Base-by-base conservation (phyloP, 2,113 vertebrate species). In the Macquaria australasica region DNA sequence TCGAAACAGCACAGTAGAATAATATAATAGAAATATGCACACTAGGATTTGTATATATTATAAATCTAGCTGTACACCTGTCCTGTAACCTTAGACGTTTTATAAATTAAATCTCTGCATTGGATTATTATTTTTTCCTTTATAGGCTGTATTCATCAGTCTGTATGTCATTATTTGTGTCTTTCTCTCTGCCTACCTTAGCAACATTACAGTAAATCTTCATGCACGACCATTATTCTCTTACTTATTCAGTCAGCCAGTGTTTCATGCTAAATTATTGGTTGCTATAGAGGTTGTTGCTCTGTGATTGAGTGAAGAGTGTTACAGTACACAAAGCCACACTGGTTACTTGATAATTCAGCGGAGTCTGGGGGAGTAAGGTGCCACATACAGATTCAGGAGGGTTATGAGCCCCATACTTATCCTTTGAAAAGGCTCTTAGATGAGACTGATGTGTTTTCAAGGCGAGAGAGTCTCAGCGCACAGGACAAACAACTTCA, bases 251-350 rank as follows among this genome's bases (percentile, higher is more conserved):
- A 66, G 41, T 75, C 82, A 77, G 11, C 48, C 11, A 48, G 56
- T 67, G 43, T 64, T 45, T 67, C 31, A 53, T 70, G 21, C 56
- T 71, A 56, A 86, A 84, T 77, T 31, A 79, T 53, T 76, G 66
- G 55, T 23, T 73, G 45, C 67, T 43, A 48, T 11, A 28, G 48
- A 69, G 66, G 48, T 60, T 76, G 82, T 51, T 56, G 58, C 72
- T 79, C 41, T 85, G 70, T 79, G 71, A 84, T 74, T 59, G 68
- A 71, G 34, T 79, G 23, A 64, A 59, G n/a, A 7, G 21, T 68
- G 58, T 75, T 84, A 48, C 72, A 63, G 45, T 84, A 48, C 72
- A 63, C 39, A 23, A 64, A 59, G 72, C 18, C 41, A 28, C 31
- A 10, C 12, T 43, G 58, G 64, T 68, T 82, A 62, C 14, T 81